Evolutionary conservation across 2,797 vertebrate genomes (phyloP).

Genomic region (Enteromius treurensis): DNA sequence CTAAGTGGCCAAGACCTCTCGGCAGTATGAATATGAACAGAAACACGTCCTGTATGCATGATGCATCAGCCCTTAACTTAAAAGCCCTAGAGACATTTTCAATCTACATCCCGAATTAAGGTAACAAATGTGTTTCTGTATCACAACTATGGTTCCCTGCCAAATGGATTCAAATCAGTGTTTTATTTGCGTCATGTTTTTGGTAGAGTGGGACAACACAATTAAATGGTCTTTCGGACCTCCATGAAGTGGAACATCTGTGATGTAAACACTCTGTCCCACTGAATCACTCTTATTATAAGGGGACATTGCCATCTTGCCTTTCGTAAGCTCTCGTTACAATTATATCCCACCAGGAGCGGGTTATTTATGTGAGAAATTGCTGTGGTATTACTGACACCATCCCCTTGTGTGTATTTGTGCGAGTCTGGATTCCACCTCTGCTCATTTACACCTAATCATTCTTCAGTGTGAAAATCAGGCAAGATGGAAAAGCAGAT

Average conservation of each 20-base stretch:
- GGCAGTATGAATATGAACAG: constrained; percentile 53
- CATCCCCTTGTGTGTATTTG: constrained; percentile 57
- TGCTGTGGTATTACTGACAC: not conserved
- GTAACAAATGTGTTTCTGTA: constrained; percentile 65
- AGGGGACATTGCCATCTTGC: constrained; percentile 30
- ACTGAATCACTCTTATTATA: constrained; percentile 57
- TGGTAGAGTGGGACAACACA: constrained; percentile 64
- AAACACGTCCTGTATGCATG: constrained; percentile 67
- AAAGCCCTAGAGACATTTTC: constrained; percentile 49
- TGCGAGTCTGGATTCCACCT: constrained; percentile 51
- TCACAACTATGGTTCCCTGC: constrained; percentile 59
- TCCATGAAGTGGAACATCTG: constrained; percentile 74
- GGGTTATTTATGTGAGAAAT: constrained; percentile 45
- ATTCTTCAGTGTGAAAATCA: constrained; percentile 62
- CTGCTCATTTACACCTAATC: constrained; percentile 61
- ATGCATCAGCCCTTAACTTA: constrained; percentile 62
- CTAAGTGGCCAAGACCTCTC: constrained; percentile 49
- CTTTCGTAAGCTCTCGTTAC: constrained; percentile 9
- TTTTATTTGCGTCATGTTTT: constrained; percentile 54
- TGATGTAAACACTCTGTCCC: constrained; percentile 67
- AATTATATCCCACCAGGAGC: not conserved
- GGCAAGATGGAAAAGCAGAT: constrained; percentile 59
- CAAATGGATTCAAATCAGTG: constrained; percentile 44
- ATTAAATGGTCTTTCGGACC: constrained; percentile 69
- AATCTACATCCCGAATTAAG: constrained; percentile 66